phyloP scores from a whole-genome alignment of 2,888 invertebrate genomes.

The Chrysodeixis includens region DNA sequence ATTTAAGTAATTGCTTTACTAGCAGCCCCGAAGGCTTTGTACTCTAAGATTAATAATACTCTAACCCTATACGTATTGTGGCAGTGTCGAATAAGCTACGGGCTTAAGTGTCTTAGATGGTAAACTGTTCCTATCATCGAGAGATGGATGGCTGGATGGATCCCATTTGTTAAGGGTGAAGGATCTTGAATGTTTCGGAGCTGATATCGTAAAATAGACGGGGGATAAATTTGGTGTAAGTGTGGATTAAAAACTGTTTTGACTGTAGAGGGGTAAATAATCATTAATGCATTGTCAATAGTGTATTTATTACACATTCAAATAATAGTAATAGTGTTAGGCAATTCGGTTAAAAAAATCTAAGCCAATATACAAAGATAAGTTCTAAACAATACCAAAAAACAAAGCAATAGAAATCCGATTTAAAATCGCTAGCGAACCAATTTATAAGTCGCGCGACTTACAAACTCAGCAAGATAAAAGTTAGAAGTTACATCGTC shows the following conservation, averaged over 20 bases:
- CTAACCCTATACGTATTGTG: neutral
- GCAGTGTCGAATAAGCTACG: constrained; percentile 5
- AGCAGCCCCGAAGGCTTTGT: neutral
- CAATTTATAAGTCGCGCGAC: constrained; percentile 40
- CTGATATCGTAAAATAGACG: neutral
- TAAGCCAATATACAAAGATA: neutral
- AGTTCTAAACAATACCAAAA: neutral
- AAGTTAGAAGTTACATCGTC: constrained; percentile 46
- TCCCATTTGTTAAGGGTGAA: constrained; percentile 18
- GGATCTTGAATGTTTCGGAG: neutral
- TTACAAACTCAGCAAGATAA: constrained; percentile 42
- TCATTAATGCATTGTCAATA: no score
- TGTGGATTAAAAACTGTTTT: no score
- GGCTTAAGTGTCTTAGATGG: constrained; percentile 2
- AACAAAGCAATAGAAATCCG: constrained; percentile 23
- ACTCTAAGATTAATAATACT: constrained; percentile 7
- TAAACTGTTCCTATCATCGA: constrained; percentile 3
- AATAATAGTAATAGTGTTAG: no score
- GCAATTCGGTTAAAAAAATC: neutral
- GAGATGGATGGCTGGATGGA: constrained; percentile 2
- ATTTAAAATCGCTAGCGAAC: constrained; percentile 38
- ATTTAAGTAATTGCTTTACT: constrained; percentile 7
- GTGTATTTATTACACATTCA: no score
- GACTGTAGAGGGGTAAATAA: no score
- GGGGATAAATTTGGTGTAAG: no score